phyloP scores from a whole-genome alignment of 1,140 invertebrate species.

The Drosophila willistoni region DNA sequence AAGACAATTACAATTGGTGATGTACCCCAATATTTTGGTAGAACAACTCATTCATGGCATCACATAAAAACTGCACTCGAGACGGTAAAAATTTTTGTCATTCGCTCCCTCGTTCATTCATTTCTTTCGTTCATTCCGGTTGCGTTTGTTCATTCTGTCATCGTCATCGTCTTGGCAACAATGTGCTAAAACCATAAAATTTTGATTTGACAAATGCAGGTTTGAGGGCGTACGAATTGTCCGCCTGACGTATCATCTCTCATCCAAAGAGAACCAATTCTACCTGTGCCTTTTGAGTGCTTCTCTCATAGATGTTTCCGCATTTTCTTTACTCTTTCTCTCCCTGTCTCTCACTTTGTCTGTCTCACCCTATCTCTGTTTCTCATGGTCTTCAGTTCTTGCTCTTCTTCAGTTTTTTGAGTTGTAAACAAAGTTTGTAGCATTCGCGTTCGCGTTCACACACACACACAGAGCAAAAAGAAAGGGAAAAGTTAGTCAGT shows the following conservation, averaged over 20 bases:
- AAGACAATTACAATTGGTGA: not conserved
- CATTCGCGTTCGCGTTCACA: constrained; percentile 44
- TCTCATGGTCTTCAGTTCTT: not conserved
- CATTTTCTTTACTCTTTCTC: not conserved
- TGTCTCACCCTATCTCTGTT: not conserved
- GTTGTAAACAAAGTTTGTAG: constrained; percentile 78
- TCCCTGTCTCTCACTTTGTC: not conserved
- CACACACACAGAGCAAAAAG: constrained; percentile 21
- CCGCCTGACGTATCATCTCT: constrained; percentile 42
- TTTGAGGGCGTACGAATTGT: constrained; percentile 58
- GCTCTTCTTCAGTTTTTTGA: constrained; percentile 42
- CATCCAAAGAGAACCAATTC: constrained; percentile 37
- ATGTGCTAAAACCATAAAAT: constrained; percentile 77
- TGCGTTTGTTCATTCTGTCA: constrained; percentile 24
- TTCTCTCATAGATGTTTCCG: not conserved
- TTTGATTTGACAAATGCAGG: constrained; percentile 80
- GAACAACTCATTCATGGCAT: constrained; percentile 21
- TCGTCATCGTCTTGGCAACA: constrained; percentile 54
- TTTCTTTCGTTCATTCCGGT: constrained; percentile 44
- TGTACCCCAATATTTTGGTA: constrained; percentile 18
- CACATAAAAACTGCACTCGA: constrained; percentile 62
- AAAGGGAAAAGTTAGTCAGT: constrained; percentile 72
- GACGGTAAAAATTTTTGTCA: constrained; percentile 46
- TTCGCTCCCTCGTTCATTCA: constrained; percentile 24
- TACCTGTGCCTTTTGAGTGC: constrained; percentile 64